Evolutionary conservation across 2,113 vertebrate genomes (phyloP).

Genomic region (Siphamia tubifer): DNA sequence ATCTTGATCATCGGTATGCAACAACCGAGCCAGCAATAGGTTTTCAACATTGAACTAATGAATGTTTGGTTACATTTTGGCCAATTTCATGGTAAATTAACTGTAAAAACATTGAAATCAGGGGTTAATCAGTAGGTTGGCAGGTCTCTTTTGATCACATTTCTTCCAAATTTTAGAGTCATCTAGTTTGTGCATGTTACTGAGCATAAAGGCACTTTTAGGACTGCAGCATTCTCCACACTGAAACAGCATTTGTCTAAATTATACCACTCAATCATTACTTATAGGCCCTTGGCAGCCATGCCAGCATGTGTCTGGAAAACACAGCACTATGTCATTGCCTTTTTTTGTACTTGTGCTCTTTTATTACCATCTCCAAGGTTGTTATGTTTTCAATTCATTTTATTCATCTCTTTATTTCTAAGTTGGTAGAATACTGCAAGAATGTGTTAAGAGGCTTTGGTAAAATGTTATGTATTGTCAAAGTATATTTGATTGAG

Average conservation of each 20-base stretch:
- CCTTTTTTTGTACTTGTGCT: not conserved
- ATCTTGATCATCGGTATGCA: not conserved
- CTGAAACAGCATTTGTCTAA: slow-evolving; percentile 25
- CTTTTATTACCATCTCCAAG: not conserved
- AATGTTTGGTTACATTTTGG: slow-evolving; percentile 11
- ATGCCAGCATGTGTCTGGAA: not conserved
- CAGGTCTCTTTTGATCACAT: not conserved
- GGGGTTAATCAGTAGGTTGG: not conserved
- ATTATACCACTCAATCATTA: slow-evolving; percentile 23
- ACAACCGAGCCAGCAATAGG: not conserved
- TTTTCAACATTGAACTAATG: not conserved
- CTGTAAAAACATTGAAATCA: slow-evolving; percentile 18
- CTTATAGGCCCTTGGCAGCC: not conserved
- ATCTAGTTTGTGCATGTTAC: not conserved
- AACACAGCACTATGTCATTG: not conserved
- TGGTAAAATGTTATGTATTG: not conserved
- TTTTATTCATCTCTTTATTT: not conserved
- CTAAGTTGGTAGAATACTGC: not conserved
- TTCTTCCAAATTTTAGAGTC: not conserved
- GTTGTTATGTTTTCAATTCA: slow-evolving; percentile 10
- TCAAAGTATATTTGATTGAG: not conserved
- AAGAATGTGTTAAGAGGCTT: not conserved
- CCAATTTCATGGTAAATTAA: slow-evolving; percentile 8
- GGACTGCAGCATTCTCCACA: not conserved
- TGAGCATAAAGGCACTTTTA: not conserved